phyloP scores from a whole-genome alignment of 2,797 vertebrate genomes.

The Enteromius mattozi region DNA sequence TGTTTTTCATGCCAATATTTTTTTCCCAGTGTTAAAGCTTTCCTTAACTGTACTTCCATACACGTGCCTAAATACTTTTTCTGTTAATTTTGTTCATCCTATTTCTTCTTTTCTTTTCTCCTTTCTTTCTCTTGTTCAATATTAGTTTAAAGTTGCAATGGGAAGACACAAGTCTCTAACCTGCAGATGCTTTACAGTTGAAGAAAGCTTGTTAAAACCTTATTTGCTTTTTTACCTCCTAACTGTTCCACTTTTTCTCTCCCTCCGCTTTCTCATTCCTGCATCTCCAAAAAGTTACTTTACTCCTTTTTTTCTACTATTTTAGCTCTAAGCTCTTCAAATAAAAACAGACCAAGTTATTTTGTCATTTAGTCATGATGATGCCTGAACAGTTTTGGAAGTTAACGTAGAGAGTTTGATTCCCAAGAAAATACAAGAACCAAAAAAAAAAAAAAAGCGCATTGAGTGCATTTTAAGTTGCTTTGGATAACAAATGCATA shows the following conservation, averaged over 20 bases:
- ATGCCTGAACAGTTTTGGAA: constrained; percentile 5
- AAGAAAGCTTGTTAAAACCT: constrained; percentile 68
- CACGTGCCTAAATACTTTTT: background rate
- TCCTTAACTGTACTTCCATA: background rate
- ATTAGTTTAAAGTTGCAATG: background rate
- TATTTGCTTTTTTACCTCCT: constrained; percentile 61
- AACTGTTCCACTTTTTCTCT: constrained; percentile 48
- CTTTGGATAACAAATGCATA: background rate
- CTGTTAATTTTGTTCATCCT: background rate
- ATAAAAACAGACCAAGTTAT: background rate
- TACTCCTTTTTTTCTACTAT: background rate
- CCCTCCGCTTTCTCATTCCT: constrained; percentile 53
- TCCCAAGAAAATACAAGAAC: background rate
- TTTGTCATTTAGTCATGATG: background rate
- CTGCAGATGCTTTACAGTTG: constrained; percentile 71
- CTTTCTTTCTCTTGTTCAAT: background rate
- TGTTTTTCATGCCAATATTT: background rate
- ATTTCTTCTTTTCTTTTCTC: constrained; percentile 32
- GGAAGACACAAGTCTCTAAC: constrained; percentile 66
- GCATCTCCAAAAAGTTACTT: background rate
- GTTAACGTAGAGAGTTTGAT: constrained; percentile 6
- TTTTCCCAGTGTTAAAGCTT: background rate
- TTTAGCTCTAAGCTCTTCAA: background rate
- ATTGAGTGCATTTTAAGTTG: background rate
- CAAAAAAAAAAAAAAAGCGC: background rate